Conservation (phyloP, 2,797 vertebrate genomes). For the Erpetoichthys calabaricus region DNA sequence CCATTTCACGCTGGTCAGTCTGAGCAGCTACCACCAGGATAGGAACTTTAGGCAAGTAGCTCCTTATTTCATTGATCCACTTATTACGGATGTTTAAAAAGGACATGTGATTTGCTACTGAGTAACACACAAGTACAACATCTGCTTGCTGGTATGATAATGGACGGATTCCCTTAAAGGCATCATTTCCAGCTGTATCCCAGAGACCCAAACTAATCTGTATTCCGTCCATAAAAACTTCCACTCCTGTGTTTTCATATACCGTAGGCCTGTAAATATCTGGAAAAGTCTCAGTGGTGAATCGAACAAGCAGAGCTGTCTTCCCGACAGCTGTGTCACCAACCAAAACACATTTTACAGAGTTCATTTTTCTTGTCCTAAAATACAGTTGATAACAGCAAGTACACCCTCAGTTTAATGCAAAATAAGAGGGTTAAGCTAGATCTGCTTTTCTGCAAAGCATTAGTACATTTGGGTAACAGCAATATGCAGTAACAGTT, state of each 20-base stretch:
- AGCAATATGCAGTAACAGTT: too few species aligned
- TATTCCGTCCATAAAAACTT: conserved; percentile 85
- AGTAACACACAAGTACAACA: conserved; percentile 84
- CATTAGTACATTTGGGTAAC: too few species aligned
- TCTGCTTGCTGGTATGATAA: conserved; percentile 92
- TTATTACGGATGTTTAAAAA: conserved; percentile 67
- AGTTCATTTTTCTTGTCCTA: conserved; percentile 43
- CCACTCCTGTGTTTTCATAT: conserved; percentile 88
- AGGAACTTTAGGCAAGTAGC: conserved; percentile 65
- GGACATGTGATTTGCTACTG: conserved; percentile 78
- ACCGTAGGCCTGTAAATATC: conserved; percentile 84
- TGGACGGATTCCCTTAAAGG: conserved; percentile 75
- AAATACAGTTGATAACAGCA: too few species aligned
- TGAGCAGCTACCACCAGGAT: conserved; percentile 87
- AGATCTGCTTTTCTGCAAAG: too few species aligned
- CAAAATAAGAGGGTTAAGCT: too few species aligned
- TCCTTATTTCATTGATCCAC: conserved; percentile 77
- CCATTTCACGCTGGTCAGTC: conserved; percentile 76
- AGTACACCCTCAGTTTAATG: too few species aligned
- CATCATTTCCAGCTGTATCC: conserved; percentile 86
- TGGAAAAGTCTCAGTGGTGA: conserved; percentile 88
- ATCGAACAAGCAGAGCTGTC: conserved; percentile 81
- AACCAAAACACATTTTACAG: conserved; percentile 86
- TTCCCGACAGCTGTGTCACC: conserved; percentile 89
- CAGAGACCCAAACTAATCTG: conserved; percentile 89